Conservation (phyloP, 2,113 vertebrate species). For the Podarcis cretensis region DNA sequence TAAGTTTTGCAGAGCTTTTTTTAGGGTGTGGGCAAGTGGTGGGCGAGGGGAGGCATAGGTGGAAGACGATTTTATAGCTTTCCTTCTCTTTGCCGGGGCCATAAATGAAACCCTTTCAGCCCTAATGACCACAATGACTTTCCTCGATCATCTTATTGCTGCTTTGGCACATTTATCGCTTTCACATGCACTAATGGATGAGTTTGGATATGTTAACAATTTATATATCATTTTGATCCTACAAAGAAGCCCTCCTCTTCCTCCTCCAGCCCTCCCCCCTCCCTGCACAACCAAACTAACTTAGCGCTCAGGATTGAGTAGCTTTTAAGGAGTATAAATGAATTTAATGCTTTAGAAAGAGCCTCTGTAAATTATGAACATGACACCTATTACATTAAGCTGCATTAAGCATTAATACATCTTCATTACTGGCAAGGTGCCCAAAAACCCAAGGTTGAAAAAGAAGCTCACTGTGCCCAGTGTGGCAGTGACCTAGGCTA, state of each 20-base stretch:
- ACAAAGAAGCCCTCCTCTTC: conserved; percentile 80
- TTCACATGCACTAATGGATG: conserved; percentile 95
- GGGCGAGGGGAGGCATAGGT: conserved; percentile 13
- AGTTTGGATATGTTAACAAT: conserved; percentile 99
- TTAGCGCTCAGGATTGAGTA: conserved; percentile 94
- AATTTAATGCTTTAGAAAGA: conserved; percentile 99
- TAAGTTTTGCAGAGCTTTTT: conserved; percentile 45
- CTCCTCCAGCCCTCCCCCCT: neutral
- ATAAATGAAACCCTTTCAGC: conserved; percentile 85
- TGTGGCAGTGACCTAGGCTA: conserved; percentile 74
- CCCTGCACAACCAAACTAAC: conserved; percentile 81
- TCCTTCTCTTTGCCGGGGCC: conserved; percentile 71
- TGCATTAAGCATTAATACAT: conserved; percentile 99
- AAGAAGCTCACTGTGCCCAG: conserved; percentile 82
- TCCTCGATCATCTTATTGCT: conserved; percentile 84
- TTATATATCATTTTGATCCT: conserved; percentile 97
- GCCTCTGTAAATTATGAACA: conserved; percentile 99
- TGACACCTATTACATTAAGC: conserved; percentile 99
- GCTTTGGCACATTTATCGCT: conserved; percentile 92
- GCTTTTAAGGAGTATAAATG: conserved; percentile 99
- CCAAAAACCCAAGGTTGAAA: conserved; percentile 98
- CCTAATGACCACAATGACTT: conserved; percentile 85
- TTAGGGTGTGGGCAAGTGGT: neutral
- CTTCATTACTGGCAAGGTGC: conserved; percentile 99
- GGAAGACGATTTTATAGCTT: conserved; percentile 73